Evolutionary conservation across 2,113 vertebrate species (phyloP), one percentile per base, ranked within the genome.

Genomic region (Engraulis encrasicolus): DNA sequence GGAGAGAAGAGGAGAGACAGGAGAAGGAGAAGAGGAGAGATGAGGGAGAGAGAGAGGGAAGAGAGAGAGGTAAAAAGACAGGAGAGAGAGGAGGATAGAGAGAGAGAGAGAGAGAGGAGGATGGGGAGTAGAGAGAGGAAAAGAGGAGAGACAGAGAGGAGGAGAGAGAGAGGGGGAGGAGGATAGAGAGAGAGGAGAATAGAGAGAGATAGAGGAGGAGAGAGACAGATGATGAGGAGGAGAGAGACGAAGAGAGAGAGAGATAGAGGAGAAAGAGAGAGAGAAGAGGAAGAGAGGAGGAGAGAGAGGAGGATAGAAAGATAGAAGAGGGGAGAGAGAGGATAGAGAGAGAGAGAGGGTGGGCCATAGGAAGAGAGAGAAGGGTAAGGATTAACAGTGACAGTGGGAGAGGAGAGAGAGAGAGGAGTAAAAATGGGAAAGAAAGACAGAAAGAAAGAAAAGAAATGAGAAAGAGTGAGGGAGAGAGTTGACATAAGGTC

Each of bases 81-180:
- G 23, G n/a, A 20, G n/a, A 91, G 87, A 85, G 31, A 82, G 77
- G 36, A 11, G 45, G 14, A 15, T 19, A 49, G 36, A 34, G 87
- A 85, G 45, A 82, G 50, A 49, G 11, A 52, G 7, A n/a, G 27
- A 58, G 23, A 27, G 17, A 7, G 23, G n/a, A 20, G 45, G 14
- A 15, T 19, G 37, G 36, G 23, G 87, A 85, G 45, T 78, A 49
- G 11, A 52, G 7, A n/a, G 27, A 58, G 23, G 20, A 12, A 7
- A 20, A 18, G 14, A 17, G 23, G 34, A 38, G 78, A 18, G 6
- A 20, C 14, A 52, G 40, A 45, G 40, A 45, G 90, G 84, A n/a
- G n/a, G 90, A 80, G 85, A 40, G 87, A 87, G 86, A 91, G 87
- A 84, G 23, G 66, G 40, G 90, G 85, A 45, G 40, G 90, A 80